Percentiles rank a stretch among this genome's conserved stretches.
Conservation (phyloP, 1,140 invertebrate genomes). For the Leptonema lineaticorne region DNA sequence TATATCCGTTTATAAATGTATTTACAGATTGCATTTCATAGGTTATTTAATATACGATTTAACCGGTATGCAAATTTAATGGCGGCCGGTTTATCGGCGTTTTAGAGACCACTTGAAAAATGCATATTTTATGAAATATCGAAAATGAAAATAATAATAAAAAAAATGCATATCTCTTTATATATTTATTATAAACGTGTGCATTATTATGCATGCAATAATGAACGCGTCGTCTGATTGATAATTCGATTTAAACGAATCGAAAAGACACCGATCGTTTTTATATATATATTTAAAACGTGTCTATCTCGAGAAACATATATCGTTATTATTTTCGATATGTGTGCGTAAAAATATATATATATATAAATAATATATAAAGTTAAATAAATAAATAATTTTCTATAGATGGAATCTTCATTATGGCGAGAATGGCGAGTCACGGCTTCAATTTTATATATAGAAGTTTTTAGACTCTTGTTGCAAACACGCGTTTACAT, state of each 20-base stretch:
- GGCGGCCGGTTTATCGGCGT: slow-evolving; percentile 30
- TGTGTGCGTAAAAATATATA: not conserved
- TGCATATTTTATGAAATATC: slow-evolving; percentile 4
- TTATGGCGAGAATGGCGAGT: not conserved
- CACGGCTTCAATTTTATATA: slow-evolving; percentile 9
- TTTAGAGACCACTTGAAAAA: slow-evolving; percentile 12
- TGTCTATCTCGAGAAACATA: not conserved
- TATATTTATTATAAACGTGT: not conserved
- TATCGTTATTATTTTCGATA: not conserved
- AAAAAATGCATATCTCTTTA: not conserved
- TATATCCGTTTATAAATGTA: not conserved
- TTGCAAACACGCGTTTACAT: too few relatives aligned
- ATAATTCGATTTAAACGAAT: not conserved
- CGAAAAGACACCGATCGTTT: not conserved
- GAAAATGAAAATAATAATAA: not conserved
- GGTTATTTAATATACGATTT: slow-evolving; percentile 36
- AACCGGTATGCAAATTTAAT: slow-evolving; percentile 40
- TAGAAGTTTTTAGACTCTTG: not conserved
- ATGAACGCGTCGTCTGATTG: not conserved
- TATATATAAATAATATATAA: too few relatives aligned
- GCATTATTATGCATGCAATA: not conserved
- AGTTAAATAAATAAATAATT: not conserved
- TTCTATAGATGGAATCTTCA: not conserved
- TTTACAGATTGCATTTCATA: slow-evolving; percentile 16
- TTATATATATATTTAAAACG: not conserved